Evolutionary conservation across 2,888 invertebrate species (phyloP).

Genomic region (Parapristionchus giblindavisi): DNA sequence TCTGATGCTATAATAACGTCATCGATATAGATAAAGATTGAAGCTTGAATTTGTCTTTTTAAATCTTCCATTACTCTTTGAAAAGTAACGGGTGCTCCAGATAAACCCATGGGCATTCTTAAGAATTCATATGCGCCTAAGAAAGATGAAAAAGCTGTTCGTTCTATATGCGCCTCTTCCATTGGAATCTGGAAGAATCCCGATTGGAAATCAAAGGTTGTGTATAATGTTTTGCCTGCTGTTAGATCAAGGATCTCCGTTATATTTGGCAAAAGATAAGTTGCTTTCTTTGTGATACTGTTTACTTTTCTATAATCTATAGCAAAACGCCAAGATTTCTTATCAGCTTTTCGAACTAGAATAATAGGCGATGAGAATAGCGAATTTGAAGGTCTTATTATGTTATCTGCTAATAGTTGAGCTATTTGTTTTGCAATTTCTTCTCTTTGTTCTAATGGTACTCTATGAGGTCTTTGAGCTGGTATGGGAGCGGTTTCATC

Average conservation of each 20-base stretch:
- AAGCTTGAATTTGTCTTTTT: background rate
- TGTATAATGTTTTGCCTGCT: conserved; percentile 24
- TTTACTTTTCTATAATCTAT: conserved; percentile 3
- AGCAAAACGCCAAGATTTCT: background rate
- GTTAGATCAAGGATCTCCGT: conserved; percentile 24
- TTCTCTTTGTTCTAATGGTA: background rate
- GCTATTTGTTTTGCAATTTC: background rate
- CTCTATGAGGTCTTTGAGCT: background rate
- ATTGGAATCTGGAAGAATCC: conserved; percentile 44
- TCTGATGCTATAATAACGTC: conserved; percentile 39
- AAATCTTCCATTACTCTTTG: conserved; percentile 40
- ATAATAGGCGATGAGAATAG: background rate
- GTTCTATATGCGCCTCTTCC: conserved; percentile 1
- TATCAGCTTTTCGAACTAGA: conserved; percentile 12
- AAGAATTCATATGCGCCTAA: conserved; percentile 38
- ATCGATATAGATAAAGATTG: conserved; percentile 45
- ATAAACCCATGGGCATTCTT: conserved; percentile 43
- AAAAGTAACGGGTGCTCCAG: conserved; percentile 38
- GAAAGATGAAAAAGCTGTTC: conserved; percentile 41
- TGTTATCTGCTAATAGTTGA: background rate
- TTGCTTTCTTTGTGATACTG: background rate
- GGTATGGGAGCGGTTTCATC: background rate
- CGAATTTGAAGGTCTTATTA: background rate
- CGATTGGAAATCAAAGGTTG: conserved; percentile 39
- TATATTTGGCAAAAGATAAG: conserved; percentile 10